Conservation (phyloP, 2,888 invertebrate genomes). For the Torymus texanus region DNA sequence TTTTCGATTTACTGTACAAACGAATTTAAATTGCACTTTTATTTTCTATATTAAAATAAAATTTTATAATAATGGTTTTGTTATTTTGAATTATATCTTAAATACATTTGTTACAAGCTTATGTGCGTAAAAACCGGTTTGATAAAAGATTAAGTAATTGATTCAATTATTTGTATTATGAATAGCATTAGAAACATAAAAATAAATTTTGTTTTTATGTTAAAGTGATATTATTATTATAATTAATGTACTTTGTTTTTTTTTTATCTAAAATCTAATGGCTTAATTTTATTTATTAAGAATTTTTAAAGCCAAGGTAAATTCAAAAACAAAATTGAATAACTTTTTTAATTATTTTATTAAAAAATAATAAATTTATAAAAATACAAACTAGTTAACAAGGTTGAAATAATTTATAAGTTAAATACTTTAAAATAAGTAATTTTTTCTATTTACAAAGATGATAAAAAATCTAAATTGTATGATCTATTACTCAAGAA, state of each 20-base stretch:
- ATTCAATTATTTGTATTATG: no score
- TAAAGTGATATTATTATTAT: no score
- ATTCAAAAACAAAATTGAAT: no score
- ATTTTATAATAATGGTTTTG: conserved; percentile 9
- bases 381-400: neutral
- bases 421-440: no score
- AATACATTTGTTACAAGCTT: conserved; percentile 14
- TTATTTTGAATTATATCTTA: conserved; percentile 33
- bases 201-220: no score
- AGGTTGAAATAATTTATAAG: neutral
- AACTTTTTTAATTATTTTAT: neutral
- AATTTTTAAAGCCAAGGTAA: no score
- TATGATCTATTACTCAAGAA: conserved; percentile 80
- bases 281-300: no score
- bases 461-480: conserved; percentile 75
- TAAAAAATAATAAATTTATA: neutral
- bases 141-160: no score
- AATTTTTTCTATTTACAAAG: conserved; percentile 45
- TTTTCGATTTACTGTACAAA: conserved; percentile 18
- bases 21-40: conserved; percentile 8
- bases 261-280: no score
- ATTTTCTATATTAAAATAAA: conserved; percentile 1
- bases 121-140: no score
- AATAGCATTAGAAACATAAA: no score
- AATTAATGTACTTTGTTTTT: no score